phyloP scores from a whole-genome alignment of 1,140 invertebrate species.

The Ylistrum balloti region DNA sequence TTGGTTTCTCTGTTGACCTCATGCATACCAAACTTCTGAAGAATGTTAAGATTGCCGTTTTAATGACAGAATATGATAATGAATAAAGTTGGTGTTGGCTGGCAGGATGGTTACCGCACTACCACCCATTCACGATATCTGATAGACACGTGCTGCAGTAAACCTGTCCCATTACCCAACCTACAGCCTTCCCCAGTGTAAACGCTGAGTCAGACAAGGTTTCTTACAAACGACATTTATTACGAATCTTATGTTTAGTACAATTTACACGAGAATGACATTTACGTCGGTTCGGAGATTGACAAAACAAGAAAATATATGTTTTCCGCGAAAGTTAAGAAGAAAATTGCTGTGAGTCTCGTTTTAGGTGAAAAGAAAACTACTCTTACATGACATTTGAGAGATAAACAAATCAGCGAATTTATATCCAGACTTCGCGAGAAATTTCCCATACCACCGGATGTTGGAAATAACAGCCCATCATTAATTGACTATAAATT shows the following conservation, averaged over 20 bases:
- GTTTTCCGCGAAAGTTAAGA: slow-evolving; percentile 1
- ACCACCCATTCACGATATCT: slow-evolving; percentile 13
- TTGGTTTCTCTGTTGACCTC: not conserved
- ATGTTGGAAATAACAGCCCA: not conserved
- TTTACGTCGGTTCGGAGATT: slow-evolving; percentile 1
- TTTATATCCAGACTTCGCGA: not conserved
- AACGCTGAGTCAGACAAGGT: not conserved
- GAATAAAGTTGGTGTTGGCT: slow-evolving; percentile 15
- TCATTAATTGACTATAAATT: slow-evolving; percentile 13
- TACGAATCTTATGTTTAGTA: not conserved
- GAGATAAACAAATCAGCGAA: not conserved
- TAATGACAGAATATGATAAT: slow-evolving; percentile 1
- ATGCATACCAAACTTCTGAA: not conserved
- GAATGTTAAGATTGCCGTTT: not conserved
- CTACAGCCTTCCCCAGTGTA: slow-evolving; percentile 29
- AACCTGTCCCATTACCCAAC: not conserved
- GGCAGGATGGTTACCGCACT: not conserved
- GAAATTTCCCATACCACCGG: slow-evolving; percentile 23
- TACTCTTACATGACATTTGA: slow-evolving; percentile 39
- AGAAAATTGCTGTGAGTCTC: not conserved
- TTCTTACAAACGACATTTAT: slow-evolving; percentile 22
- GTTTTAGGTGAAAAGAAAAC: slow-evolving; percentile 27
- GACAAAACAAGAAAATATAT: slow-evolving; percentile 29
- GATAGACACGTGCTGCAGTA: not conserved
- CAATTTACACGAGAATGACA: slow-evolving; percentile 14